A percentile compares a stretch with the other conserved stretches of the same genome.
Conservation (phyloP, 2,888 invertebrate genomes). For the Phania funesta region DNA sequence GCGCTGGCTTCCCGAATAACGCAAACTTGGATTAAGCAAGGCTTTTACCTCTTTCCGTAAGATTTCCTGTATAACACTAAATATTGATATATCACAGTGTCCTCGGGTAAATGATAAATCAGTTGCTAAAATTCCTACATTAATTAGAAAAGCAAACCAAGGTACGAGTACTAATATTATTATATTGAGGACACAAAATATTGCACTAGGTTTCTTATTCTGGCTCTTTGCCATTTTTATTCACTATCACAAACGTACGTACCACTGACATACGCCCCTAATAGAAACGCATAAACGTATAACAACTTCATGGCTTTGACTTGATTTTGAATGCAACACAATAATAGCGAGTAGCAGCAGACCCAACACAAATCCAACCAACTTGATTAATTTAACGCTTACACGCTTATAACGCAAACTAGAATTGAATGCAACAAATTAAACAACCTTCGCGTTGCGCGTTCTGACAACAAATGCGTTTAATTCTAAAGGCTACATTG, state of each 20-base stretch:
- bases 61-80: constrained; percentile 71
- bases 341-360: not conserved
- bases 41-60: constrained; percentile 69
- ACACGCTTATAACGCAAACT: constrained; percentile 1
- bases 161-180: not conserved
- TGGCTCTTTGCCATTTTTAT: constrained; percentile 14
- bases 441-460: constrained; percentile 64
- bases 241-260: constrained; percentile 36
- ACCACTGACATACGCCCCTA: constrained; percentile 44
- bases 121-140: constrained; percentile 39
- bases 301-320: constrained; percentile 38
- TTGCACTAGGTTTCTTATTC: not conserved
- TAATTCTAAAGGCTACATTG: constrained; percentile 72
- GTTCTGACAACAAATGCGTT: constrained; percentile 73
- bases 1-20: constrained; percentile 63
- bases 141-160: not conserved
- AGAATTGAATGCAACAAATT: constrained; percentile 43
- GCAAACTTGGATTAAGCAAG: constrained; percentile 64
- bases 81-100: constrained; percentile 72
- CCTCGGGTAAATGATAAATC: constrained; percentile 73
- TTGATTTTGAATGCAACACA: constrained; percentile 43
- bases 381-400: constrained; percentile 37
- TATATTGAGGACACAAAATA: not conserved
- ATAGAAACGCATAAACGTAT: constrained; percentile 20
- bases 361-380: constrained; percentile 27